phyloP scores from a whole-genome alignment of 2,113 vertebrate genomes.

The Oplegnathus fasciatus region DNA sequence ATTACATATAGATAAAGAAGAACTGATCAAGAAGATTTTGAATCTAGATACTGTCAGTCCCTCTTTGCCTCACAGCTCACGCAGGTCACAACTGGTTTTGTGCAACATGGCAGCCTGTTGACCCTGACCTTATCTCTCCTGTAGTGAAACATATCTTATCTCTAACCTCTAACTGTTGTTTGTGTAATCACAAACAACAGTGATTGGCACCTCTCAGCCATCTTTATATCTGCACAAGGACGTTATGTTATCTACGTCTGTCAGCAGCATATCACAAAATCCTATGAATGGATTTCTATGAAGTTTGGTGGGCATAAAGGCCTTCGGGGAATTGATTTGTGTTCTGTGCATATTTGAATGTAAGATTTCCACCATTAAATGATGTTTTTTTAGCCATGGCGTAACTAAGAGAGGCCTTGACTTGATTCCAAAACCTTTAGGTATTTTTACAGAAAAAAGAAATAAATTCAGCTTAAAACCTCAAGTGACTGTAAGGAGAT shows the following conservation, averaged over 20 bases:
- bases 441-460: not conserved
- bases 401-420: slow-evolving; percentile 4
- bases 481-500: not conserved
- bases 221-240: not conserved
- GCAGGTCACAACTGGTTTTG: not conserved
- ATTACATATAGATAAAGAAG: slow-evolving; percentile 10
- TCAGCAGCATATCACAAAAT: slow-evolving; percentile 13
- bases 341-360: slow-evolving; percentile 6
- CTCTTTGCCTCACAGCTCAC: slow-evolving; percentile 1
- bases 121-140: slow-evolving; percentile 1
- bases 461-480: slow-evolving; percentile 38
- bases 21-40: slow-evolving; percentile 6
- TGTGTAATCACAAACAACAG: slow-evolving; percentile 17
- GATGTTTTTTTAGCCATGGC: not conserved
- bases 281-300: slow-evolving; percentile 9
- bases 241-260: slow-evolving; percentile 7
- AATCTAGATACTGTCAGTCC: slow-evolving; percentile 4
- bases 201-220: slow-evolving; percentile 8
- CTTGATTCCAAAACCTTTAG: slow-evolving; percentile 13
- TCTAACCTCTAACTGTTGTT: not conserved
- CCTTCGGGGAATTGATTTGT: slow-evolving; percentile 23
- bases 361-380: not conserved
- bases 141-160: not conserved
- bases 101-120: not conserved
- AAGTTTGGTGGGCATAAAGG: not conserved